Percentiles rank a stretch among this genome's conserved stretches.
Evolutionary conservation across 2,888 invertebrate genomes (phyloP).

Genomic region (Elegia similella): DNA sequence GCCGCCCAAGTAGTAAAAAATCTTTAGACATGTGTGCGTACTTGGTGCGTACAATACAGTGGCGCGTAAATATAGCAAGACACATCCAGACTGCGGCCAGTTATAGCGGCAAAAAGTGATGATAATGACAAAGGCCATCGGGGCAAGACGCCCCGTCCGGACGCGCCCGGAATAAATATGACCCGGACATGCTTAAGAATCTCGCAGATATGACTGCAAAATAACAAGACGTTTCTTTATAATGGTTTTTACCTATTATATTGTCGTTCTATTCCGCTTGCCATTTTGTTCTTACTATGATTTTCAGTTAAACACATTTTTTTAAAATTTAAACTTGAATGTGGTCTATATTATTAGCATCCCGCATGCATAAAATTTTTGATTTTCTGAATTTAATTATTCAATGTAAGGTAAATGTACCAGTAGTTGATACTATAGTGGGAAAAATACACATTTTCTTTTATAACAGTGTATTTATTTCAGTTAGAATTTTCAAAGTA

Average conservation of each 20-base stretch:
- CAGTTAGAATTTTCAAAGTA: too few species aligned
- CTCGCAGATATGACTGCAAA: constrained; percentile 35
- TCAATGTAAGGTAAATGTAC: too few species aligned
- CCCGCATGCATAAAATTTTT: too few species aligned
- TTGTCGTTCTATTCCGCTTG: too few species aligned
- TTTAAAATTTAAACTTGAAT: too few species aligned
- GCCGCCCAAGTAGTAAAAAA: constrained; percentile 28
- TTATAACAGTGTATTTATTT: too few species aligned
- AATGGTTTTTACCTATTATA: neutral
- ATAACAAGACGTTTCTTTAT: neutral
- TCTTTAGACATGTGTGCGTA: constrained; percentile 33
- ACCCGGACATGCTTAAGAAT: constrained; percentile 35
- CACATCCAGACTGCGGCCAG: constrained; percentile 57
- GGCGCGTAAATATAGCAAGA: constrained; percentile 39
- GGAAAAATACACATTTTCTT: too few species aligned
- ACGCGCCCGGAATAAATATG: constrained; percentile 71
- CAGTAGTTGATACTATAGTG: too few species aligned
- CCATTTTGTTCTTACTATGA: too few species aligned
- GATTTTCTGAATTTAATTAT: too few species aligned
- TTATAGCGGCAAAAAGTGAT: constrained; percentile 76
- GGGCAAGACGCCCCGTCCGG: constrained; percentile 61
- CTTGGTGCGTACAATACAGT: constrained; percentile 41
- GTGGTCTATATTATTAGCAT: too few species aligned
- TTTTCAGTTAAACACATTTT: too few species aligned
- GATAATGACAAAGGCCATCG: constrained; percentile 76